Base-by-base conservation (phyloP, 2,888 invertebrate species). In the Leucozona laternaria region DNA sequence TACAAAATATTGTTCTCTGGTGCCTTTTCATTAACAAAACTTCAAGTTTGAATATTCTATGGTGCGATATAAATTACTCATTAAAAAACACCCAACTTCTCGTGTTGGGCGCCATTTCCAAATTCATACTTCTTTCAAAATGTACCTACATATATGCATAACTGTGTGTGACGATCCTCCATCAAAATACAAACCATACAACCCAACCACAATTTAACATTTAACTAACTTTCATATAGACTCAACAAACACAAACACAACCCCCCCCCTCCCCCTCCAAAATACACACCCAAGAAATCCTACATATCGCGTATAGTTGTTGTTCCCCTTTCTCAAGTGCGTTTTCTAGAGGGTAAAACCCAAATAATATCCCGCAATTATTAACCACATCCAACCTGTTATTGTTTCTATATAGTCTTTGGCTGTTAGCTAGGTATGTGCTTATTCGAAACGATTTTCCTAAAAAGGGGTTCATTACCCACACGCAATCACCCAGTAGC, bases 341-440 rank as follows among this genome's bases (percentile, higher is more conserved):
- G 72, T 66, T 58, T 28, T n/a, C 11, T 60, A 11, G 13, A 48
- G 68, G 70, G 43, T 55, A 72, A 85, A 81, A 77, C 81, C 81
- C 68, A 81, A 86, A 86, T 86, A 86, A 86, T 86, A 86, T 78
- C 78, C 86, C 86, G 58, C 86, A 86, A 86, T 86, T 86, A 86
- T 86, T 86, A 86, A 86, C 86, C 86, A 82, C 86, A 86, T 82
- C 82, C 86, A 86, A 86, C 86, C 82, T 78, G 86, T 82, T 79
- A 86, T 86, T 86, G 86, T 86, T 86, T 86, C 86, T 71, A 72
- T 40, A 28, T 28, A 68, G 68, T 25, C 53, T 70, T 64, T 75
- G 48, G 48, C 73, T 45, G 48, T 34, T 64, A 64, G 20, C 66
- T 73, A 79, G 81, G 86, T 86, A 86, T 86, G 86, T 86, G 86